Conservation (phyloP, 2,113 vertebrate species). For the Microcebus ravelobensis region DNA sequence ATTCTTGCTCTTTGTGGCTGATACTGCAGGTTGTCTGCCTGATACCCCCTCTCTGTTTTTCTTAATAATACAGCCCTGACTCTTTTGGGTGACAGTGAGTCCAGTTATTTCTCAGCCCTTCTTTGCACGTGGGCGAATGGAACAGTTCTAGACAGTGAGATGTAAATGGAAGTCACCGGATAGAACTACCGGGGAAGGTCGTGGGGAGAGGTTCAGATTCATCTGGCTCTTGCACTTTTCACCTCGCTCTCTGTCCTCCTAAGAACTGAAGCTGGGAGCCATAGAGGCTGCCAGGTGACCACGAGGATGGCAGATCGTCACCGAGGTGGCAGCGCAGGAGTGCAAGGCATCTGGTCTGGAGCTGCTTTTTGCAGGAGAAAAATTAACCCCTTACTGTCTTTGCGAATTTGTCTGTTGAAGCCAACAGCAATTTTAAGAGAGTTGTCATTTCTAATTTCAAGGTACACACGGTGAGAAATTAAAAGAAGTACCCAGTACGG, state of each 20-base stretch:
- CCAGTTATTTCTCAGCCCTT: neutral
- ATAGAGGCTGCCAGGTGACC: neutral
- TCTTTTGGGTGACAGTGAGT: neutral
- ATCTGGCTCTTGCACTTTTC: neutral
- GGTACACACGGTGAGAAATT: neutral
- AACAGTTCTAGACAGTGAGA: neutral
- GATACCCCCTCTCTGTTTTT: neutral
- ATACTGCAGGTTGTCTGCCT: neutral
- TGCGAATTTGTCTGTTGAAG: constrained; percentile 21
- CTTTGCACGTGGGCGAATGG: neutral
- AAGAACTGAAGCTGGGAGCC: neutral
- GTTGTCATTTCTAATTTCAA: constrained; percentile 15
- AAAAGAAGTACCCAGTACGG: neutral
- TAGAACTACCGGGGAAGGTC: neutral
- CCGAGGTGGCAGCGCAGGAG: neutral
- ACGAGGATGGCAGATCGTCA: neutral
- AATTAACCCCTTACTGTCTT: neutral
- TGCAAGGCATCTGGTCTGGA: neutral
- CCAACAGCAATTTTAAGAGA: neutral
- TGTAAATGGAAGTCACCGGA: neutral
- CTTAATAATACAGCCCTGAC: neutral
- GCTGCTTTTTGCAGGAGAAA: neutral
- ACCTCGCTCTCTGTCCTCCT: neutral
- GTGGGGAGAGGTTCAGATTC: neutral
- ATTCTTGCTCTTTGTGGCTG: neutral